Percentiles rank a stretch among this genome's conserved stretches.
Conservation (phyloP, 2,888 invertebrate species). For the Acheta domesticus region DNA sequence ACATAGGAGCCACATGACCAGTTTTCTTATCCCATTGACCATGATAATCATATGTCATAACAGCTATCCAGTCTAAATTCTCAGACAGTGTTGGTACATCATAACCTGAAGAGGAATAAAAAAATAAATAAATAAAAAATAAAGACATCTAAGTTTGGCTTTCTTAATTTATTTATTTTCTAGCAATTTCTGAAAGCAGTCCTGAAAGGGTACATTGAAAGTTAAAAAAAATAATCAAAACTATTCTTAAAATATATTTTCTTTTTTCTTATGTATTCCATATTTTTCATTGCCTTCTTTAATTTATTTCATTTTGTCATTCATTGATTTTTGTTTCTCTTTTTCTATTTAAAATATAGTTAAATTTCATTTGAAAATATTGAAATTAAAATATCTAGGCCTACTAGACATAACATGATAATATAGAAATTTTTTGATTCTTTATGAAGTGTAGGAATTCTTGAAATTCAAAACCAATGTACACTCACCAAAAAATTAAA, state of each 20-base stretch:
- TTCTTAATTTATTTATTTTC: too few relatives aligned
- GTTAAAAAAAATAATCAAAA: background rate
- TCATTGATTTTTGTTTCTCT: too few relatives aligned
- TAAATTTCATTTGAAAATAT: too few relatives aligned
- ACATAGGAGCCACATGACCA: conserved; percentile 87
- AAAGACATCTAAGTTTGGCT: background rate
- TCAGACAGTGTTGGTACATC: conserved; percentile 71
- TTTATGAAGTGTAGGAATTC: background rate
- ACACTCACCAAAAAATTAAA: background rate
- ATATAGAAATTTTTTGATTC: too few relatives aligned
- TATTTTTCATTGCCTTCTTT: too few relatives aligned
- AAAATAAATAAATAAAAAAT: conserved; percentile 24
- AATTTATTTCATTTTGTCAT: too few relatives aligned
- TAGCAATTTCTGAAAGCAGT: background rate
- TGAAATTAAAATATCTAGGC: too few relatives aligned
- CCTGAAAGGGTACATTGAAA: background rate
- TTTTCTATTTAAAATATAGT: too few relatives aligned
- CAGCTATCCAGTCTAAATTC: conserved; percentile 83
- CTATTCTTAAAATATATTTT: background rate
- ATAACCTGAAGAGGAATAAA: conserved; percentile 54
- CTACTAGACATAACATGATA: too few relatives aligned
- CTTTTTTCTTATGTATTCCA: background rate
- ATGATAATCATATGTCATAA: conserved; percentile 89
- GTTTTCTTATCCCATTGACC: conserved; percentile 90
- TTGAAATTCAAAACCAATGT: background rate